A percentile compares a stretch with the other conserved stretches of the same genome.
Conservation (phyloP, 2,888 invertebrate species). For the Drosophila pullipes region DNA sequence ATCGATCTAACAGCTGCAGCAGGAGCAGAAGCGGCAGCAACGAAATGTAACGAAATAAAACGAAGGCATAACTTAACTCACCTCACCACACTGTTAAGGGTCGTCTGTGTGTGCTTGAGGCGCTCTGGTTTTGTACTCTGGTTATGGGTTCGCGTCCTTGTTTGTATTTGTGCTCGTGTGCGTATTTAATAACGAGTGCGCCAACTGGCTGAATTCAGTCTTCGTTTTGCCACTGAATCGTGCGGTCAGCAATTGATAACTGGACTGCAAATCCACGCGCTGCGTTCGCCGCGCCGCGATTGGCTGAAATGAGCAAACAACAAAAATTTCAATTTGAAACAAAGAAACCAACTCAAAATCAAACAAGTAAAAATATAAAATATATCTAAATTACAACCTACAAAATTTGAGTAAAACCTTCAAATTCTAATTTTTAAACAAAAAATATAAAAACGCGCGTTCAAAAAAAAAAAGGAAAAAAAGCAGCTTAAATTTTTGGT, state of each 20-base stretch:
- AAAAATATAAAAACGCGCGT: background rate
- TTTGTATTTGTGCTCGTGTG: constrained; percentile 18
- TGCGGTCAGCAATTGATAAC: constrained; percentile 71
- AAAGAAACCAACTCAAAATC: constrained; percentile 21
- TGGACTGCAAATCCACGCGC: constrained; percentile 54
- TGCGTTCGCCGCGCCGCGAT: constrained; percentile 65
- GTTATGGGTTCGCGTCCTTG: constrained; percentile 23
- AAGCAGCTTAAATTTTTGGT: constrained; percentile 44
- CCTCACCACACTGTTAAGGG: constrained; percentile 33
- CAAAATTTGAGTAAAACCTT: constrained; percentile 1
- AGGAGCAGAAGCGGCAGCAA: background rate
- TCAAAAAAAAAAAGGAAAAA: background rate
- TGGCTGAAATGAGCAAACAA: constrained; percentile 61
- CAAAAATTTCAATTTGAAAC: constrained; percentile 22
- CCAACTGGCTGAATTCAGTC: constrained; percentile 71
- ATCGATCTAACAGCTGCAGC: background rate
- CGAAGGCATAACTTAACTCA: constrained; percentile 26
- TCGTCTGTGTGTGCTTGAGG: constrained; percentile 18
- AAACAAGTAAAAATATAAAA: background rate
- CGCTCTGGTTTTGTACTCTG: constrained; percentile 13
- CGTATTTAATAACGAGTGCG: constrained; percentile 78
- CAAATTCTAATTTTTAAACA: constrained; percentile 1
- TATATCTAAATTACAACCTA: background rate
- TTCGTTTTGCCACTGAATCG: constrained; percentile 81
- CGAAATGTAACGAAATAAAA: background rate